Evolutionary conservation across 2,888 invertebrate genomes (phyloP).

Genomic region (Clepsis dumicolana): DNA sequence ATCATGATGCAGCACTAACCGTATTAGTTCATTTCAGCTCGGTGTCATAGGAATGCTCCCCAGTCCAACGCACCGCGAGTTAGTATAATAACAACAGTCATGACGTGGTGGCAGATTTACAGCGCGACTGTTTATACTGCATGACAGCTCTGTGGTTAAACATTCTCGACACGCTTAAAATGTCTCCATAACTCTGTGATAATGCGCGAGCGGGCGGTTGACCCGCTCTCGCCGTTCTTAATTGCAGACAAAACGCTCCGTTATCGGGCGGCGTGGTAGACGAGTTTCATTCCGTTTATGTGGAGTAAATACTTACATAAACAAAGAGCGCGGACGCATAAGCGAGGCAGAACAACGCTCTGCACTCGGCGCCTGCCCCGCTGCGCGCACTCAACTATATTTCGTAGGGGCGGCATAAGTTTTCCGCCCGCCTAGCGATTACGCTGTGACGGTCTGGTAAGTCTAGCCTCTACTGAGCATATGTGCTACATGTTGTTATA

Average conservation of each 20-base stretch:
- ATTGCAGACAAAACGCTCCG: constrained; percentile 82
- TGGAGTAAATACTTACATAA: constrained; percentile 73
- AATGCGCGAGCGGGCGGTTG: constrained; percentile 66
- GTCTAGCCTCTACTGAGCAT: not conserved
- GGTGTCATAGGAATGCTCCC: not conserved
- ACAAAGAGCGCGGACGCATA: constrained; percentile 63
- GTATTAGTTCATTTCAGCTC: not conserved
- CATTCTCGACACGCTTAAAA: constrained; percentile 69
- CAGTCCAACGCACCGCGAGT: constrained; percentile 50
- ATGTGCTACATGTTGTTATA: not conserved
- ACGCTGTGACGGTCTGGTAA: constrained; percentile 17
- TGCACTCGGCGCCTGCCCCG: constrained; percentile 55
- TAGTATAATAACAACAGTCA: constrained; percentile 54
- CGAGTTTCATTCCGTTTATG: constrained; percentile 77
- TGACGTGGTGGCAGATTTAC: constrained; percentile 65
- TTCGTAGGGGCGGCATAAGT: constrained; percentile 51
- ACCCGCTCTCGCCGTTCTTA: constrained; percentile 75
- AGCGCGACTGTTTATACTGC: constrained; percentile 62
- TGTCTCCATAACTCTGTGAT: constrained; percentile 76
- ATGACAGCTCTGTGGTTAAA: constrained; percentile 69
- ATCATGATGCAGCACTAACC: not conserved
- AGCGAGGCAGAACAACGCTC: constrained; percentile 60
- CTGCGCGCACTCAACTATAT: constrained; percentile 56
- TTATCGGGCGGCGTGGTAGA: constrained; percentile 70
- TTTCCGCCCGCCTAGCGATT: constrained; percentile 58